Evolutionary conservation across 2,113 vertebrate genomes (phyloP), one percentile per base, ranked within the genome.

Genomic region (Ctenodactylus gundi): DNA sequence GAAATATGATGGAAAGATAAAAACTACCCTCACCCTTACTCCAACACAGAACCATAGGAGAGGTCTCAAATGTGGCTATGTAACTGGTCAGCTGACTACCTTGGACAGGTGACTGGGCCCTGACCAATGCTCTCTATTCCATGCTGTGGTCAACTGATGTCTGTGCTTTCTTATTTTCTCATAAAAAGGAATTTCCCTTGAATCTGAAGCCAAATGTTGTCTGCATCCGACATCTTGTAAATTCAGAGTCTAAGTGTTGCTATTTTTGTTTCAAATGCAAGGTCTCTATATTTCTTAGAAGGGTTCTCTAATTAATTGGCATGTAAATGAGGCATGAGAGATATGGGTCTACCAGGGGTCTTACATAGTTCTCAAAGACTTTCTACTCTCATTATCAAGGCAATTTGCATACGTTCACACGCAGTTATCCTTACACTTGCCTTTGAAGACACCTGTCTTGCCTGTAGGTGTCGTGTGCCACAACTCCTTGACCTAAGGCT

Each of bases 341-440:
- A 13, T 96, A 91, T 80, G 46, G 55, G 92, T 85, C 88, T 85
- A 96, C 68, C 64, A 80, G 93, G 94, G 72, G 34, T 68, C 96
- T 95, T 65, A 46, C 89, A 57, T 0, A 83, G 29, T 91, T 95
- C 96, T 81, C 90, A 95, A 97, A 96, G 93, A 95, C 85, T 89
- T 92, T 94, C 90, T 95, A 84, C 90, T 95, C 88, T 97, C 36
- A 96, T 97, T 97, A 97, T 95, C 70, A 85, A 94, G 23, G 31
- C 82, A 44, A 97, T 97, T 97, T 98, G 87, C 93, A 97, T 94
- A 85, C 36, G 64, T 55, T 93, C 91, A 70, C 58, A 97, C 80
- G 84, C 60, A 44, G 12, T 29, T 46, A 58, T 78, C 51, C 72
- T 93, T 89, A 80, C 14, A 91, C 29, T 84, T 94, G 62, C 88